Base-by-base conservation (phyloP, 2,888 invertebrate species). In the Drosophila dives region DNA sequence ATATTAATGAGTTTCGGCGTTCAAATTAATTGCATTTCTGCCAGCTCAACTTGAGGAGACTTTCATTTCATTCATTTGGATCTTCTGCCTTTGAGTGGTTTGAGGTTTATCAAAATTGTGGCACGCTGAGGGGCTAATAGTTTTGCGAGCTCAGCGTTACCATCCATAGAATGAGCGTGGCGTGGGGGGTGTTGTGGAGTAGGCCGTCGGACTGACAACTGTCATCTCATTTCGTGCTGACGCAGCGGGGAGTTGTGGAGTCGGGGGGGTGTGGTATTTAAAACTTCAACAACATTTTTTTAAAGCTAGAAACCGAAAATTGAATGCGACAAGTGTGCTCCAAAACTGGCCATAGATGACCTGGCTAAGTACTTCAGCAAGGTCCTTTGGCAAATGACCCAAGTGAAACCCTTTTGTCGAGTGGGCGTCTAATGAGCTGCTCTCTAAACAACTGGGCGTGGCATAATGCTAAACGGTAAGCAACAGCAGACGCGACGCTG, bases 1-100 rank as follows among this genome's bases (percentile, higher is more conserved):
- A 85, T 89, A 89, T 86, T 89, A 86, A 86, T 86, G 85, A 86
- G 85, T 86, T 86, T 86, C 87, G 85, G 80, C 89, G 85, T 86
- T 82, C 80, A 86, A 89, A 89, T 86, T 86, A 86, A 86, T 86
- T 86, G 85, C 85, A 89, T 89, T 82, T 76, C 63, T 72, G 72
- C 55, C 64, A 53, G 65, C 55, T 58, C 36, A 65, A 70, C 73
- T 77, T 75, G 63, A 12, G 64, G 64, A 81, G 74, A 80, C 67
- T 84, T 81, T 72, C 77, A 72, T 76, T 86, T 86, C 65, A 50
- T 74, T 75, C 65, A 64, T 70, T 79, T 63, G 49, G 33, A 61
- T 34, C 34, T 15, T 15, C 33, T 15, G 3, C 45, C 20, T 53
- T 51, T n/a, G 56, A 67, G 61, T 38, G 59, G 63, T 55, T 32